A percentile compares a stretch with the other conserved stretches of the same genome.
Conservation (phyloP, 2,888 invertebrate genomes). For the Diaphora mendica region DNA sequence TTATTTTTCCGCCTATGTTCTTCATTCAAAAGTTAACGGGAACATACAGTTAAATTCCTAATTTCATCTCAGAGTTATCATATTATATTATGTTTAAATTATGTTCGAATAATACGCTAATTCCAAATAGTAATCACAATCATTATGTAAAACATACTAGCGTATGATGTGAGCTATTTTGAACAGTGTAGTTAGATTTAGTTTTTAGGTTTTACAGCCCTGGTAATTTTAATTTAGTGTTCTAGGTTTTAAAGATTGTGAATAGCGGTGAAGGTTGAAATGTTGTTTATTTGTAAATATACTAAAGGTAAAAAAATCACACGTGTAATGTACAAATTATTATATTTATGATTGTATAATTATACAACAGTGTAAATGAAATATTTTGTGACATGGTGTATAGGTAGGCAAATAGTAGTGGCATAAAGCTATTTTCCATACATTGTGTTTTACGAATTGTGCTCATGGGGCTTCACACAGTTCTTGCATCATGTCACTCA, state of each 20-base stretch:
- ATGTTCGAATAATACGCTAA: conserved; percentile 41
- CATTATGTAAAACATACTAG: conserved; percentile 7
- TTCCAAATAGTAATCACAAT: conserved; percentile 28
- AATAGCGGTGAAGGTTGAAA: conserved; percentile 74
- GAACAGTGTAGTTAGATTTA: conserved; percentile 54
- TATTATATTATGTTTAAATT: conserved; percentile 46
- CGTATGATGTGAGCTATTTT: conserved; percentile 33
- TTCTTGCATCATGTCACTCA: conserved; percentile 79
- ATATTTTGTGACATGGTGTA: conserved; percentile 85
- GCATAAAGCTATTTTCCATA: conserved; percentile 74
- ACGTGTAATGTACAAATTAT: conserved; percentile 82
- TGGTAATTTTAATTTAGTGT: conserved; percentile 66
- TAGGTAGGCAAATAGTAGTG: conserved; percentile 66
- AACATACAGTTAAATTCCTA: conserved; percentile 20
- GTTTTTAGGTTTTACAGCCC: conserved; percentile 77
- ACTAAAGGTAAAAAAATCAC: conserved; percentile 68
- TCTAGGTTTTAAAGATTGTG: conserved; percentile 67
- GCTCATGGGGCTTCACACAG: conserved; percentile 76
- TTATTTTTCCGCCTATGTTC: conserved; percentile 25
- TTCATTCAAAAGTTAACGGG: conserved; percentile 15
- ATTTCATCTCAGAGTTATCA: conserved; percentile 50
- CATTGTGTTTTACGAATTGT: conserved; percentile 64
- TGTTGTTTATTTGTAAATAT: conserved; percentile 83
- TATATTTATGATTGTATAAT: conserved; percentile 79
- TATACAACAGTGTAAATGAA: conserved; percentile 75